Evolutionary conservation across 2,797 vertebrate species (phyloP).

Genomic region (Pseudomugil tenellus): DNA sequence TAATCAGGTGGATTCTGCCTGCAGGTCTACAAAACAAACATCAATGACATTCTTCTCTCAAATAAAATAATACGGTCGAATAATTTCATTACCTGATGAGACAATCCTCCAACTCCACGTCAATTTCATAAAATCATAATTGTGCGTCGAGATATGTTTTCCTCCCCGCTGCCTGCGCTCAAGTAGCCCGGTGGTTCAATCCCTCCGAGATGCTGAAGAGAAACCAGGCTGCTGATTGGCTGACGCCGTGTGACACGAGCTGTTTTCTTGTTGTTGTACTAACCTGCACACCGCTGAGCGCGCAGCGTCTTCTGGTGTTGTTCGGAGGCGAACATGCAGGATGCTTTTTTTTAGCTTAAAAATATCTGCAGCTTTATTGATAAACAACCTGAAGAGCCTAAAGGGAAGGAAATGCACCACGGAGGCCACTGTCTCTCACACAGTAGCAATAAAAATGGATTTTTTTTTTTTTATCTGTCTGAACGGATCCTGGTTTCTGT

Average conservation of each 20-base stretch:
- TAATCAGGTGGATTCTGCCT: constrained; percentile 15
- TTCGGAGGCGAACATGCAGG: constrained; percentile 2
- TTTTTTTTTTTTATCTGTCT: not conserved
- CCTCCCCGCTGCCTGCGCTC: constrained; percentile 55
- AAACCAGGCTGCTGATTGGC: constrained; percentile 79
- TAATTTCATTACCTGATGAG: constrained; percentile 58
- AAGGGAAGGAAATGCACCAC: not conserved
- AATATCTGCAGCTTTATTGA: constrained; percentile 4
- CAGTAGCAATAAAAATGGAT: not conserved
- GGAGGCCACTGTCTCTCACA: constrained; percentile 9
- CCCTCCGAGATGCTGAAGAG: constrained; percentile 72
- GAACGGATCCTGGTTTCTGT: constrained; percentile 16
- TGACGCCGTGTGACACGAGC: constrained; percentile 36
- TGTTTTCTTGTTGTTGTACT: constrained; percentile 36
- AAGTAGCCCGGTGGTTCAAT: constrained; percentile 29
- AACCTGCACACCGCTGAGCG: constrained; percentile 4
- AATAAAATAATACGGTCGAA: not conserved
- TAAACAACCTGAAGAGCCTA: not conserved
- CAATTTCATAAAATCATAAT: constrained; percentile 61
- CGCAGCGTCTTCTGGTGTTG: not conserved
- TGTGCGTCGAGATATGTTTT: constrained; percentile 40
- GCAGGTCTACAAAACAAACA: constrained; percentile 1
- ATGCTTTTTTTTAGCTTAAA: not conserved
- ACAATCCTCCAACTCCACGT: constrained; percentile 44
- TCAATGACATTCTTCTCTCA: not conserved